phyloP scores from a whole-genome alignment of 2,113 vertebrate genomes.

The Pipa parva region DNA sequence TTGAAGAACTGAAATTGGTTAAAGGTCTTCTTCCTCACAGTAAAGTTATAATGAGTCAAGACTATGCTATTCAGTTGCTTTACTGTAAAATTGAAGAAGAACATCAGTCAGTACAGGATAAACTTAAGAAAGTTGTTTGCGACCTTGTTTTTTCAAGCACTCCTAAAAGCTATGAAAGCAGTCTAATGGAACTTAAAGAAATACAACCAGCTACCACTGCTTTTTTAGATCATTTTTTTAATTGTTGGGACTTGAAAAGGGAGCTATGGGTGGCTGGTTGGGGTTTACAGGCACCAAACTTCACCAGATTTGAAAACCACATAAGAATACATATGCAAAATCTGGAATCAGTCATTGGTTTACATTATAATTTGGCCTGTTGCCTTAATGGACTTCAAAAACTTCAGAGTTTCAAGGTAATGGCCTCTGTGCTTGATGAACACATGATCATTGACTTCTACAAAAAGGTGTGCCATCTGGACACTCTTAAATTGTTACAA shows the following conservation, averaged over 20 bases:
- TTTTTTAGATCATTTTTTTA: conserved; percentile 35
- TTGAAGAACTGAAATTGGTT: conserved; percentile 7
- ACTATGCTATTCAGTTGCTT: conserved; percentile 35
- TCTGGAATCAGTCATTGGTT: not conserved
- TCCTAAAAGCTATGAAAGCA: conserved; percentile 23
- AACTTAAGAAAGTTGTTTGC: conserved; percentile 27
- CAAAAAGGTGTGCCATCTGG: not conserved
- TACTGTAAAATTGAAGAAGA: conserved; percentile 7
- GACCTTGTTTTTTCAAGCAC: conserved; percentile 31
- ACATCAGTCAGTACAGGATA: not conserved
- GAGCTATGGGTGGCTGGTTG: conserved; percentile 37
- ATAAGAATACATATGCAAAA: conserved; percentile 25
- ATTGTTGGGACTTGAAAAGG: conserved; percentile 39
- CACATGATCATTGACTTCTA: conserved; percentile 7
- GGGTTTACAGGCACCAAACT: conserved; percentile 10
- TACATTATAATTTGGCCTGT: not conserved
- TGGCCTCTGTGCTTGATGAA: not conserved
- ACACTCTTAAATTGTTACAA: not conserved
- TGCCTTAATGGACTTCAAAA: conserved; percentile 16
- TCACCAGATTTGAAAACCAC: conserved; percentile 30
- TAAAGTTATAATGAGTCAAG: conserved; percentile 31
- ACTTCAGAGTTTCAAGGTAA: conserved; percentile 17
- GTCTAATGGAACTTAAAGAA: conserved; percentile 29
- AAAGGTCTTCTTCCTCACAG: conserved; percentile 33
- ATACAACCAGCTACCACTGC: not conserved